phyloP scores from a whole-genome alignment of 2,888 invertebrate genomes.

The Lasioglossum vierecki region DNA sequence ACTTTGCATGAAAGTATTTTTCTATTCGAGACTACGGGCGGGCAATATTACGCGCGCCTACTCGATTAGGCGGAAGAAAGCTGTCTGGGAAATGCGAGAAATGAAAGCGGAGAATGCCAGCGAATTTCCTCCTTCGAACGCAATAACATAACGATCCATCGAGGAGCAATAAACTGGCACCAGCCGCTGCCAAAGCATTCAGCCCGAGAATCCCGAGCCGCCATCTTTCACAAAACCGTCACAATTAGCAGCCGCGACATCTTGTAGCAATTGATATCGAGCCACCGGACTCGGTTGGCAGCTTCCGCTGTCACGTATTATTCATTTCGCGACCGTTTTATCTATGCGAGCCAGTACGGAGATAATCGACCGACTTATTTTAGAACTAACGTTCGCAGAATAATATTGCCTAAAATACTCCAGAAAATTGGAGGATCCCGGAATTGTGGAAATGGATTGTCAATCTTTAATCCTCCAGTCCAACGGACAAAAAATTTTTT shows the following conservation, averaged over 20 bases:
- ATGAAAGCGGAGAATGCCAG: neutral
- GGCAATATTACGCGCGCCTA: neutral
- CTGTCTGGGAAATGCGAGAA: neutral
- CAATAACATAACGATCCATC: neutral
- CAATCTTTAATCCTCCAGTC: too few relatives aligned
- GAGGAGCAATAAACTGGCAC: conserved; percentile 20
- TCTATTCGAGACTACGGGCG: neutral
- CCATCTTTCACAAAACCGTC: conserved; percentile 16
- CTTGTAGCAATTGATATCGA: conserved; percentile 50
- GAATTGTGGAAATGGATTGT: too few relatives aligned
- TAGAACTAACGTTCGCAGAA: neutral
- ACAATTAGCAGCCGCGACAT: conserved; percentile 39
- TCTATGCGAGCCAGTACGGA: conserved; percentile 16
- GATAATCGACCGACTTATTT: conserved; percentile 40
- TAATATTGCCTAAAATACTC: neutral
- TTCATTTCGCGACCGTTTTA: conserved; percentile 41
- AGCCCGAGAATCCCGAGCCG: neutral
- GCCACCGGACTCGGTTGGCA: conserved; percentile 38
- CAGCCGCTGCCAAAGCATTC: neutral
- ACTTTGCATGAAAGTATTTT: neutral
- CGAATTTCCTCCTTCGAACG: neutral
- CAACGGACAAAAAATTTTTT: too few relatives aligned
- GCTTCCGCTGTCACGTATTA: conserved; percentile 32
- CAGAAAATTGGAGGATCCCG: too few relatives aligned
- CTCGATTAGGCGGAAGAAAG: neutral